Percentiles rank a stretch among this genome's conserved stretches.
Conservation (phyloP, 2,113 vertebrate species). For the Oxyruncus cristatus region DNA sequence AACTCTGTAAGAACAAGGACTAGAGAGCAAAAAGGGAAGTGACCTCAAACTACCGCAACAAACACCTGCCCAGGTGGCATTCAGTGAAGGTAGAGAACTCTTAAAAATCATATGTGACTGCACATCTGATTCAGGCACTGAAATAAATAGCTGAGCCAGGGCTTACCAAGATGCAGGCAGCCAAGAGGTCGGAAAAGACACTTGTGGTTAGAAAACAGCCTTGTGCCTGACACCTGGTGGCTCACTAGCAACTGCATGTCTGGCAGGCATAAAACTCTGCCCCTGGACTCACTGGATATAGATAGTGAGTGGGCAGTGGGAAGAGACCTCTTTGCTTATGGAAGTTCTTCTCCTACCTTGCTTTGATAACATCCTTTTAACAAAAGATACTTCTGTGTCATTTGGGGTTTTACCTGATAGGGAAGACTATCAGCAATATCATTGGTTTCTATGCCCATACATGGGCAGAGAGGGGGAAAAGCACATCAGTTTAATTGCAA, state of each 20-base stretch:
- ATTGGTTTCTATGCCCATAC: not conserved
- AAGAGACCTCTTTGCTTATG: not conserved
- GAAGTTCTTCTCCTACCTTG: not conserved
- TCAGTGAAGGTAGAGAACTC: not conserved
- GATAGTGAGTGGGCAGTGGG: not conserved
- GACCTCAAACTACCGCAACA: not conserved
- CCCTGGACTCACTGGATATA: not conserved
- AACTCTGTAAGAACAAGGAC: not conserved
- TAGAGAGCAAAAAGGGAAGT: not conserved
- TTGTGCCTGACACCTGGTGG: not conserved
- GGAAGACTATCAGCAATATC: not conserved
- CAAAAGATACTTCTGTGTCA: not conserved
- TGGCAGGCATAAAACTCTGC: not conserved
- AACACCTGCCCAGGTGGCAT: not conserved
- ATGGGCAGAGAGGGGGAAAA: not conserved
- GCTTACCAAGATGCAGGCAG: not conserved
- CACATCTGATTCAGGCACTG: not conserved
- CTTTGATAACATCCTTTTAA: not conserved
- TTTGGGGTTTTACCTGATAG: rapidly evolving
- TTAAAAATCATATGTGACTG: not conserved
- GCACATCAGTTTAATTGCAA: not conserved
- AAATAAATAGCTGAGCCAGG: not conserved
- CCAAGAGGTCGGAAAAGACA: not conserved
- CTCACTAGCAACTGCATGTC: not conserved
- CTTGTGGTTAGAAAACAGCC: not conserved